Conservation (phyloP, 2,113 vertebrate genomes). For the Manacus vitellinus region DNA sequence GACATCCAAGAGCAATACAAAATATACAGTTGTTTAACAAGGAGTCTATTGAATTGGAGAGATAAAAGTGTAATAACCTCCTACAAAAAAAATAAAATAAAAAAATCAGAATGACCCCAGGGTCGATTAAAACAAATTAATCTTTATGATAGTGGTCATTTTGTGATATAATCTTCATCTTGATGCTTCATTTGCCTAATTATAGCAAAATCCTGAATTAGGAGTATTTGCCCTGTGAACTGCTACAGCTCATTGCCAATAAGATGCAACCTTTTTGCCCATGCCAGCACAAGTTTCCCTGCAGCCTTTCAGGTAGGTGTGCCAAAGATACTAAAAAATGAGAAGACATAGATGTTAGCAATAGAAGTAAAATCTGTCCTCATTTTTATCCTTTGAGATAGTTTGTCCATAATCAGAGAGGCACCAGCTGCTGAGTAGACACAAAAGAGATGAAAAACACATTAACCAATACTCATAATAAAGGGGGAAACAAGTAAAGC, state of each 20-base stretch:
- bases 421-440: background rate
- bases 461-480: background rate
- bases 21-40: background rate
- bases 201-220: background rate
- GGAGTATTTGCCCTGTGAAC: background rate
- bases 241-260: background rate
- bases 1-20: background rate
- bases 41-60: background rate
- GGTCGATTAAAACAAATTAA: background rate
- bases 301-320: rapidly evolving
- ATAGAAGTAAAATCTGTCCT: background rate
- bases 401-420: background rate
- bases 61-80: background rate
- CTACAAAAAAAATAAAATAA: background rate
- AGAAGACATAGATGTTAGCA: background rate
- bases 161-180: background rate
- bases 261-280: background rate
- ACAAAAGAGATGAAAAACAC: background rate
- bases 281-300: background rate
- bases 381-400: background rate
- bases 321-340: background rate
- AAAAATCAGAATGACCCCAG: background rate
- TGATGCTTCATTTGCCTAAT: background rate
- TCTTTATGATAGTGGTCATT: background rate
- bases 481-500: background rate